Evolutionary conservation across 2,888 invertebrate species (phyloP).

Genomic region (Eucriotettix oculatus): DNA sequence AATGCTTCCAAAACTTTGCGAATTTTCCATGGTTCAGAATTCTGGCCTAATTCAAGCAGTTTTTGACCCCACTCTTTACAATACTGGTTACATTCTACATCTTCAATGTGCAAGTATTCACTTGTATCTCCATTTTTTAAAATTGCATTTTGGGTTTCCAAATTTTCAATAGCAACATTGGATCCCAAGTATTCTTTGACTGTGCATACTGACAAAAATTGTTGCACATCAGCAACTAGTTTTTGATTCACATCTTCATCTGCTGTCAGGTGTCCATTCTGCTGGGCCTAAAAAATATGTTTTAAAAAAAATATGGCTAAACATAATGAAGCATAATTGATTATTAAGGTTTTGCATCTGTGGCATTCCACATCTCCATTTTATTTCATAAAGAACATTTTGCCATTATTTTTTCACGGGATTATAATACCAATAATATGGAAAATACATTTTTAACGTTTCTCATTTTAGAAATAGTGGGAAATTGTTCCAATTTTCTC

Average conservation of each 20-base stretch:
- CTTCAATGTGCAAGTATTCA: not conserved
- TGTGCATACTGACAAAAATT: constrained; percentile 6
- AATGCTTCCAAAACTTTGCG: constrained; percentile 9
- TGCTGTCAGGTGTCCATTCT: constrained; percentile 3
- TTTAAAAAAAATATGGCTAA: too few species aligned
- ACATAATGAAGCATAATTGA: not conserved
- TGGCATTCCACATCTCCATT: too few species aligned
- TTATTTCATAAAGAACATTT: too few species aligned
- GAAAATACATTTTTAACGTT: too few species aligned
- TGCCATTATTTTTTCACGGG: too few species aligned
- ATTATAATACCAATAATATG: too few species aligned
- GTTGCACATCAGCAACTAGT: constrained; percentile 4
- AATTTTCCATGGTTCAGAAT: constrained; percentile 6
- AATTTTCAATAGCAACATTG: not conserved
- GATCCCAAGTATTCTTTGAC: constrained; percentile 7
- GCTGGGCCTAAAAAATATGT: constrained; percentile 6
- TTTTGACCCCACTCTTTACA: constrained; percentile 8
- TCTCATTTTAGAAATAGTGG: too few species aligned
- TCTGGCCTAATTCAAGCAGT: constrained; percentile 1
- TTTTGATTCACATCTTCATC: not conserved
- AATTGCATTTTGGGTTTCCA: not conserved
- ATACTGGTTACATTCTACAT: constrained; percentile 5
- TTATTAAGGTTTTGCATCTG: too few species aligned
- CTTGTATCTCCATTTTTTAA: not conserved
- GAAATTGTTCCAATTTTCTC: too few species aligned